phyloP scores from a whole-genome alignment of 2,113 vertebrate species.

The Bos javanicus region DNA sequence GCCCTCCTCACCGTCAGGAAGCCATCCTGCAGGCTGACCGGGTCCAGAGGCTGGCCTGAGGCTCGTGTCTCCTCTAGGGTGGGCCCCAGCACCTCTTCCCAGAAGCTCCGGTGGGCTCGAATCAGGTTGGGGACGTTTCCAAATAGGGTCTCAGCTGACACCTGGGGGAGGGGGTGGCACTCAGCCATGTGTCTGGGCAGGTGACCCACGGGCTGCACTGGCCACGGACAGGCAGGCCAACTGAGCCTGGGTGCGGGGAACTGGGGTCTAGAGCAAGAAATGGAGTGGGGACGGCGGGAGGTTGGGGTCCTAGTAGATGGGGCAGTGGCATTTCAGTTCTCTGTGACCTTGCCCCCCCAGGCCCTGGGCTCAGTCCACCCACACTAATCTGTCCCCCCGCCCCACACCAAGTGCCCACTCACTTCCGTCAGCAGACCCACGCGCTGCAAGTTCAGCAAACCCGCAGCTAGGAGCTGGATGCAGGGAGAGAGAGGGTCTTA shows the following conservation, averaged over 20 bases:
- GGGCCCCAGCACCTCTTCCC: constrained; percentile 86
- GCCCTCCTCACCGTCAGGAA: constrained; percentile 81
- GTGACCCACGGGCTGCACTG: not conserved
- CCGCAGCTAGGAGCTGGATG: constrained; percentile 81
- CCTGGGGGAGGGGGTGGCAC: constrained; percentile 44
- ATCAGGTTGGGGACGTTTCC: constrained; percentile 84
- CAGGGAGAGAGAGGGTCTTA: not conserved
- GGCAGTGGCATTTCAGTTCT: not conserved
- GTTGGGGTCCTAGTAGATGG: not conserved
- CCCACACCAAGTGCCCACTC: constrained; percentile 48
- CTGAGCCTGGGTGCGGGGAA: not conserved
- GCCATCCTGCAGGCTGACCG: constrained; percentile 80
- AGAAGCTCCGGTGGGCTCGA: constrained; percentile 82
- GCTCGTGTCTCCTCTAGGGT: constrained; percentile 78
- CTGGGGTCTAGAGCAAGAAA: not conserved
- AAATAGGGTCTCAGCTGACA: constrained; percentile 81
- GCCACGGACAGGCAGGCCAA: not conserved
- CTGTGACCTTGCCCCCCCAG: not conserved
- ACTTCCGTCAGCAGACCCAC: constrained; percentile 85
- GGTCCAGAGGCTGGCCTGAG: constrained; percentile 84
- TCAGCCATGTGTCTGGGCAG: not conserved
- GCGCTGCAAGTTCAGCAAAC: constrained; percentile 82
- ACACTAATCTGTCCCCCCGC: not conserved
- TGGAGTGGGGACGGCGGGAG: not conserved
- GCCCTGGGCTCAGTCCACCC: not conserved